Base-by-base conservation (phyloP, 2,113 vertebrate species). In the Pteronura brasiliensis region DNA sequence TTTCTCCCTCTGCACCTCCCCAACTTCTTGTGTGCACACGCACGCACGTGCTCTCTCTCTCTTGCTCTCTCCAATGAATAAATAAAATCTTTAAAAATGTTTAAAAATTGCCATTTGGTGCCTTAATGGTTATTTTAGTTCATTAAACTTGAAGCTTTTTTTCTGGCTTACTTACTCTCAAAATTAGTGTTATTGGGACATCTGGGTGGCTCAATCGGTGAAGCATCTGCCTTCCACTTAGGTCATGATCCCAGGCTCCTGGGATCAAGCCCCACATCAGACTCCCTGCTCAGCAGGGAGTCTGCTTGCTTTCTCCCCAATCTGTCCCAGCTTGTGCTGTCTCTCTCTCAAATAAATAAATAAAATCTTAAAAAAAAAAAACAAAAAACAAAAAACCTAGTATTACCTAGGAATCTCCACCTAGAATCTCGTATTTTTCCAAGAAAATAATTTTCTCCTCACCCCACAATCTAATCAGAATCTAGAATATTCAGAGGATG, bases 381-480 rank as follows among this genome's bases (percentile, higher is more conserved):
- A 5, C 5, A 52, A 11, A 61, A 27, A 21, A 21, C 6, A 57
- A 57, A 20, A 57, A 57, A 95, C 97, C 34, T 57, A 47, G 3
- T 72, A 27, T 88, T 96, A 93, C 27, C 72, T 90, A 83, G 63
- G n/a, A 91, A 95, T 55, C 59, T 55, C 52, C 72, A 77, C 59
- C 34, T 80, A 52, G 61, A 95, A 82, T 90, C 94, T 95, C n/a
- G 55, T 94, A 82, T 61, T 95, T 95, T 95, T 71, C 59, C 52
- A 96, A 89, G 89, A 96, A 81, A 92, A 93, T 59, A 96, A 90
- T 81, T 91, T 4, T 76, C 31, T 87, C 67, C 86, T 76, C 4
- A 95, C 3, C 57, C 39, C 13, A 86, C 17, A 88, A 92, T 80
- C 88, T 69, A 86, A 34, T 88, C 65, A 90, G 61, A 85, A 88